Evolutionary conservation across 2,888 invertebrate species (phyloP), one percentile per base, ranked within the genome.

Genomic region (Eulithis prunata): DNA sequence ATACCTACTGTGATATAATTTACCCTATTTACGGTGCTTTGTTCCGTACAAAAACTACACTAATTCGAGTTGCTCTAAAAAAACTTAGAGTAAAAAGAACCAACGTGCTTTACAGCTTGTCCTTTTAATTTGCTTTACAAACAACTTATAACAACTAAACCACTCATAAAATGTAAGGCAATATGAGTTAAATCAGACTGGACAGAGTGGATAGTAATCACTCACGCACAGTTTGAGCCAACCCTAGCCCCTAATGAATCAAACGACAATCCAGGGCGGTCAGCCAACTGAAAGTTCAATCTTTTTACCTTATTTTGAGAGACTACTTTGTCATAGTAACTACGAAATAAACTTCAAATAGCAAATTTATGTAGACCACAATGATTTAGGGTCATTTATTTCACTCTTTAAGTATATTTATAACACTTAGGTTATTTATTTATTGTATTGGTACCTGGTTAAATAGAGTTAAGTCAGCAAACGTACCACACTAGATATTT

Each of bases 171-270:
- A 21, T 21, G 21, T 64, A 62, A 68, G 49, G 43, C 57, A 54
- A 62, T 54, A 61, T 54, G 68, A 60, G 62, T 58, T 68, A 69
- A 72, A 69, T 71, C 66, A 66, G 59, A 64, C 64, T 71, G 65
- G 66, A 69, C 69, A 56, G 59, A 64, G 62, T 71, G 65, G 65
- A 69, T 68, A 56, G 60, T 38, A 61, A 72, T 67, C 51, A 60
- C 58, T 68, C 64, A 70, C 75, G 75, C 75, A 76, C 81, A 82
- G 82, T 81, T 41, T 78, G 79, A 73, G 64, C 66, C 76, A 74
- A 75, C 75, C 75, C 70, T 68, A 65, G 68, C 63, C 66, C 64
- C 71, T 81, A 82, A 85, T 86, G 82, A 84, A 80, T 83, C 81
- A 81, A 79, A 78, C 75, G 76, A 75, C 78, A 78, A 79, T 51